These are phyloP conservation scores for pig (Sus scrofa) DNA, from an alignment of 2,113 vertebrate genomes.

Conservation along the genomic window T2T-Sscrofa CM000818.6:69415501-69416000, in stretches of 20 bases:
- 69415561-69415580: neutral
- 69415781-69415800: neutral
- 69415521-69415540: neutral
- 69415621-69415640: neutral
- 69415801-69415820: neutral
- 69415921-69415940: constrained; percentile 11
- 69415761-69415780: neutral
- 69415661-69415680: neutral
- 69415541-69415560: neutral
- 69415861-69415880: constrained; percentile 8
- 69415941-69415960: constrained; percentile 1
- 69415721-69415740: neutral
- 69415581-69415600: neutral
- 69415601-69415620: neutral
- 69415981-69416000: neutral
- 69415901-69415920: neutral
- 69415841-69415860: neutral
- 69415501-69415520: constrained; percentile 36
- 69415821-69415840: neutral
- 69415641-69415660: neutral
- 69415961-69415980: neutral
- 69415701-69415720: constrained; percentile 22
- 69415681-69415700: neutral
- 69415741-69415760: neutral
- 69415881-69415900: neutral